These are phyloP conservation scores for Actinemys pallida DNA, from an alignment of 2,113 vertebrate species.

Conservation along the genomic window DNA sequence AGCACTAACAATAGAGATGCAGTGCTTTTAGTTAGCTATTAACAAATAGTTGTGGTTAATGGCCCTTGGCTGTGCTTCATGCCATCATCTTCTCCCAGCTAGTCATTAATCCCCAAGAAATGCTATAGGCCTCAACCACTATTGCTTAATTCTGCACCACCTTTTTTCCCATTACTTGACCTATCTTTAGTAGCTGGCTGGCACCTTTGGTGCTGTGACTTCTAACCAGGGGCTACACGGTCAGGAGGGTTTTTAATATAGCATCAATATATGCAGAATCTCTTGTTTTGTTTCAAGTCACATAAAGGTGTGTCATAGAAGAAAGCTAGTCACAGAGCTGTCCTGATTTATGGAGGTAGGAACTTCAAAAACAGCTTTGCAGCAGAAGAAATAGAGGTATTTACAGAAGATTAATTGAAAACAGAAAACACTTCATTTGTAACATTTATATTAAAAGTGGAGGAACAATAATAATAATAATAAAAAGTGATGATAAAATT, in stretches of 20 bases:
- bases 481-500: neutral
- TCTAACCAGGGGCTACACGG: neutral
- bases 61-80: slow-evolving; percentile 61
- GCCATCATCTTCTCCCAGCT: slow-evolving; percentile 40
- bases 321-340: neutral
- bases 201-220: neutral
- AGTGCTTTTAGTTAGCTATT: neutral
- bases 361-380: neutral
- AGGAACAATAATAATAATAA: neutral
- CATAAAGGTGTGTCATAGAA: neutral
- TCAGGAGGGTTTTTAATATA: neutral
- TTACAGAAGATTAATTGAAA: neutral
- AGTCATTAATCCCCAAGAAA: slow-evolving; percentile 41
- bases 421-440: neutral
- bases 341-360: neutral
- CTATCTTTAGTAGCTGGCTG: neutral
- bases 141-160: slow-evolving; percentile 51
- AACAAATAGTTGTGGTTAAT: slow-evolving; percentile 31
- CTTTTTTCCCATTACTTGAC: slow-evolving; percentile 6
- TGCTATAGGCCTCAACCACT: slow-evolving; percentile 24
- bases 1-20: slow-evolving; percentile 39
- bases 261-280: neutral
- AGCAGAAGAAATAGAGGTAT: neutral
- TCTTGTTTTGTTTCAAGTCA: slow-evolving; percentile 9
- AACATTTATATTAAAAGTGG: neutral